Conservation (phyloP, 2,888 invertebrate genomes). For the Polyommatus icarus region DNA sequence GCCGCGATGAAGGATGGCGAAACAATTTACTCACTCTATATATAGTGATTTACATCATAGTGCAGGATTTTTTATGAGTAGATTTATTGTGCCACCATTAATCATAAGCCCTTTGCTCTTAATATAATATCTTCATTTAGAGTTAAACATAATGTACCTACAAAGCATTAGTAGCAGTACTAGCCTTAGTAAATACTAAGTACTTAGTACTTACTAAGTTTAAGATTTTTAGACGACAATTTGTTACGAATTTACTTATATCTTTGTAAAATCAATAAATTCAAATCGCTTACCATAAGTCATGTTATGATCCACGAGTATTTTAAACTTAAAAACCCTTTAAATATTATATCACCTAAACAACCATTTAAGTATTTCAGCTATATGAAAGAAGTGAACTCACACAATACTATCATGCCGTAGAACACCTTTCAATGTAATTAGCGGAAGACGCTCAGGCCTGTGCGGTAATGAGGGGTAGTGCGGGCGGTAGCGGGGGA, state of each 20-base stretch:
- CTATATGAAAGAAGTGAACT: background rate
- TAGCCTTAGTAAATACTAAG: too few species aligned
- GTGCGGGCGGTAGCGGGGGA: background rate
- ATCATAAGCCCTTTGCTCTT: background rate
- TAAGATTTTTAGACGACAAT: too few species aligned
- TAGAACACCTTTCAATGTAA: constrained; percentile 49
- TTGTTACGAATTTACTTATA: too few species aligned
- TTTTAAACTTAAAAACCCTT: too few species aligned
- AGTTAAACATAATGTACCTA: background rate
- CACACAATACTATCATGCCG: background rate
- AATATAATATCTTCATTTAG: background rate
- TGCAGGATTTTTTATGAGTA: background rate
- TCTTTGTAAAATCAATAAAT: too few species aligned
- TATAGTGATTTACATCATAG: constrained; percentile 26
- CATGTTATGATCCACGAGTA: too few species aligned
- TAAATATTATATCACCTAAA: too few species aligned
- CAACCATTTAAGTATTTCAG: too few species aligned
- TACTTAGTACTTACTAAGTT: too few species aligned
- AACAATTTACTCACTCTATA: constrained; percentile 57
- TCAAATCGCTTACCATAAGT: too few species aligned
- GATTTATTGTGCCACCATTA: background rate
- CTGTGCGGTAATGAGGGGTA: constrained; percentile 39
- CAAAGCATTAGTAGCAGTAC: too few species aligned
- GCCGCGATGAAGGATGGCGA: constrained; percentile 65
- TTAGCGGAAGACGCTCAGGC: constrained; percentile 52